These are phyloP conservation scores for Euwallacea fornicatus DNA, from an alignment of 1,140 invertebrate genomes.

Conservation along the genomic window DNA sequence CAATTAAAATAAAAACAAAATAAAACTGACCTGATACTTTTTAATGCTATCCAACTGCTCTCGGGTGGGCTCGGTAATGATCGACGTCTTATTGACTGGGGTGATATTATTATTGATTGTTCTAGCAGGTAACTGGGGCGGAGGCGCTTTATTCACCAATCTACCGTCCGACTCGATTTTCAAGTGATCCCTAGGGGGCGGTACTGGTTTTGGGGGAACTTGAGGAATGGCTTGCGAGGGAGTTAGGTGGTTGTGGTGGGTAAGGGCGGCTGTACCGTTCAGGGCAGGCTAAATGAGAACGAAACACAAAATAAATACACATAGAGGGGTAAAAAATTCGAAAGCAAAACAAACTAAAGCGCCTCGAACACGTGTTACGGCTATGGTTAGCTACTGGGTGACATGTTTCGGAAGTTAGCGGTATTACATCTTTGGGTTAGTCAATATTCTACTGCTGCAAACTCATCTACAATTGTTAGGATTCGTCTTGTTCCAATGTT, in stretches of 20 bases:
- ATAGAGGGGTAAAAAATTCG: too few relatives aligned
- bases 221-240: conserved; percentile 34
- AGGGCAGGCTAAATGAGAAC: conserved; percentile 55
- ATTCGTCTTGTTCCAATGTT: background rate
- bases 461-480: too few relatives aligned
- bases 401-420: too few relatives aligned
- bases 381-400: too few relatives aligned
- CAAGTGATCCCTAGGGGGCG: conserved; percentile 73
- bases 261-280: conserved; percentile 54
- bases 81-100: conserved; percentile 45
- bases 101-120: conserved; percentile 56
- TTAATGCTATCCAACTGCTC: conserved; percentile 88
- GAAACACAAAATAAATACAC: conserved; percentile 8
- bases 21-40: conserved; percentile 76
- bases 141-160: conserved; percentile 65
- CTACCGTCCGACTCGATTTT: conserved; percentile 64
- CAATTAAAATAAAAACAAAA: conserved; percentile 14
- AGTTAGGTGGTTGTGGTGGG: conserved; percentile 33
- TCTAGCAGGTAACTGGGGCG: conserved; percentile 70
- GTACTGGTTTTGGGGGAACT: conserved; percentile 64
- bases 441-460: too few relatives aligned
- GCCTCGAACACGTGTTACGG: too few relatives aligned
- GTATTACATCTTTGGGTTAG: too few relatives aligned
- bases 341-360: too few relatives aligned
- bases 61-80: conserved; percentile 67